phyloP scores from a whole-genome alignment of 2,888 invertebrate genomes.

The Epirrita christyi region DNA sequence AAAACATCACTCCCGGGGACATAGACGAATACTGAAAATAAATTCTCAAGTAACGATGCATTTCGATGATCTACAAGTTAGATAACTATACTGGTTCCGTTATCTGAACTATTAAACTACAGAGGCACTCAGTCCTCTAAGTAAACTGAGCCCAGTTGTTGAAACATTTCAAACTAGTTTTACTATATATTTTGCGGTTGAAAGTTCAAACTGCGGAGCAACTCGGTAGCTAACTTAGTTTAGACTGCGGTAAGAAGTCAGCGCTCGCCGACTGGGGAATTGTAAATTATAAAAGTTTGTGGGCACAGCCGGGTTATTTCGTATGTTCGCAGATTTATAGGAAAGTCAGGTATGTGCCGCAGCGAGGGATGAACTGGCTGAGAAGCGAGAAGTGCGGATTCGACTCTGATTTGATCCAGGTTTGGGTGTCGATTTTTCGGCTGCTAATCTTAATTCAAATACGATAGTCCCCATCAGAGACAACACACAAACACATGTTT shows the following conservation, averaged over 20 bases:
- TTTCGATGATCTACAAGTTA: background rate
- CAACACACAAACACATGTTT: background rate
- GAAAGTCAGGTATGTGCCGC: no score
- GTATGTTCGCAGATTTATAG: background rate
- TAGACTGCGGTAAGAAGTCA: conserved; percentile 13
- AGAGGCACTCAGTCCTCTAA: background rate
- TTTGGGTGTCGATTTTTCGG: no score
- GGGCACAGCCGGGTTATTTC: background rate
- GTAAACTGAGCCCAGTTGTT: conserved; percentile 1
- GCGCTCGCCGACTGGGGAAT: background rate
- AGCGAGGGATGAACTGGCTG: no score
- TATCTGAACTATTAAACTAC: background rate
- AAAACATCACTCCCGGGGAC: no score
- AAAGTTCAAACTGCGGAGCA: conserved; percentile 7
- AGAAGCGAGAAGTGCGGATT: no score
- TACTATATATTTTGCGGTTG: background rate
- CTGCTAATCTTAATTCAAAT: no score
- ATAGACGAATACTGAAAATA: no score
- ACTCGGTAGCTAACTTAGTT: conserved; percentile 11
- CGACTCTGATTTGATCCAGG: no score
- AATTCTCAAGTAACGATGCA: no score
- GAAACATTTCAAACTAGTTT: conserved; percentile 1
- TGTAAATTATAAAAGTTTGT: conserved; percentile 27
- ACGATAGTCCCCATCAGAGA: no score
- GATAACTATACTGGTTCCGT: background rate